Percentiles rank a stretch among this genome's conserved stretches.
Evolutionary conservation across 1,140 invertebrate genomes (phyloP).

Genomic region (Planococcus citri): DNA sequence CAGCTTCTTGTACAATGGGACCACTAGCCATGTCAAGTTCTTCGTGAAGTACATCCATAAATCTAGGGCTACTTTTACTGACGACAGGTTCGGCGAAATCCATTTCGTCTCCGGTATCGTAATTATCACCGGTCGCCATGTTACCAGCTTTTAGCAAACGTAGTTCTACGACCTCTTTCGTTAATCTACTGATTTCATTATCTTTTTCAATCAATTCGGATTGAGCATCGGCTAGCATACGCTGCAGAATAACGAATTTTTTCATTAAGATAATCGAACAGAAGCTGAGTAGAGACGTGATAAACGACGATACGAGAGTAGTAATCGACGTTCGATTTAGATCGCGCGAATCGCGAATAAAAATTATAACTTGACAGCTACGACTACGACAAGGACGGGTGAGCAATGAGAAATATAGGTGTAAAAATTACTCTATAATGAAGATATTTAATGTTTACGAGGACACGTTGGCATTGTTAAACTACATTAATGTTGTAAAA

Average conservation of each 20-base stretch:
- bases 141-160: conserved; percentile 53
- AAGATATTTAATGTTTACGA: no score
- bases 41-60: conserved; percentile 16
- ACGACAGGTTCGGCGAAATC: conserved; percentile 14
- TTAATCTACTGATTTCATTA: conserved; percentile 62
- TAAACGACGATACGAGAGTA: no score
- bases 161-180: conserved; percentile 68
- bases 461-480: no score
- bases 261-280: no score
- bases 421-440: no score
- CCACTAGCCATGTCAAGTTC: neutral
- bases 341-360: no score
- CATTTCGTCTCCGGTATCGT: conserved; percentile 22
- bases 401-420: no score
- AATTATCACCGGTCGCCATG: conserved; percentile 14
- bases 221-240: conserved; percentile 53
- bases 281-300: no score
- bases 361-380: no score
- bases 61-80: neutral
- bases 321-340: no score
- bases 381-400: no score
- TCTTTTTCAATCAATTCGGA: conserved; percentile 65
- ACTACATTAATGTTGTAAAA: no score
- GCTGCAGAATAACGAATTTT: conserved; percentile 38
- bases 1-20: neutral